Percentiles rank a stretch among this genome's conserved stretches.
Conservation (phyloP, 2,888 invertebrate species). For the Cantharis lateralis region DNA sequence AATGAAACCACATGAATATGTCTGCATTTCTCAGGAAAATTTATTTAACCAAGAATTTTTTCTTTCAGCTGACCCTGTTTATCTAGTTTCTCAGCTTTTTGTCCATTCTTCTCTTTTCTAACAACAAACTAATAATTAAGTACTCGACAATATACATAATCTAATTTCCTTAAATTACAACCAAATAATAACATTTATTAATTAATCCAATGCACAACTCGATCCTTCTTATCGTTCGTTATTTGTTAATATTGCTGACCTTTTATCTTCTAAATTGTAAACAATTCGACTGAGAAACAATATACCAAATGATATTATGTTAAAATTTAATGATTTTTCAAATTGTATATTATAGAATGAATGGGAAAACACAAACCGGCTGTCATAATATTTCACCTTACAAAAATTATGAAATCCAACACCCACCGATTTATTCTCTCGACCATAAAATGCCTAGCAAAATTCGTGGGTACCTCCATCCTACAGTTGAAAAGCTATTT, state of each 20-base stretch:
- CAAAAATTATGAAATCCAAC: background rate
- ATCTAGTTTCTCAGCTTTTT: too few species aligned
- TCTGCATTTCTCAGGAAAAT: too few species aligned
- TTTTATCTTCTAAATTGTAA: background rate
- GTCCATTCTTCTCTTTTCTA: too few species aligned
- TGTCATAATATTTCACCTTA: background rate
- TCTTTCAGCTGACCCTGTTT: too few species aligned
- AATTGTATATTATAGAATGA: background rate
- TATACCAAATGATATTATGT: background rate
- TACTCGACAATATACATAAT: background rate
- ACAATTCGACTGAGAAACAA: background rate
- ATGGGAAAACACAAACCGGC: background rate
- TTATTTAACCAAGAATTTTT: too few species aligned
- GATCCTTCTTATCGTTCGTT: background rate
- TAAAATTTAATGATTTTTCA: background rate
- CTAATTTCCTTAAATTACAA: background rate
- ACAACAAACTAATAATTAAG: too few species aligned
- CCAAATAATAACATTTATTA: background rate
- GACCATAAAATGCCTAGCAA: background rate
- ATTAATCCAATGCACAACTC: background rate
- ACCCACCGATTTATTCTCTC: background rate
- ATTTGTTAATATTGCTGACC: background rate
- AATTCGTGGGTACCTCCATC: background rate
- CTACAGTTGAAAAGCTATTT: background rate
- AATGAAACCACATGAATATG: too few species aligned